These are phyloP conservation scores for Busseola fusca DNA, from an alignment of 2,888 invertebrate species.

Conservation along the genomic window DNA sequence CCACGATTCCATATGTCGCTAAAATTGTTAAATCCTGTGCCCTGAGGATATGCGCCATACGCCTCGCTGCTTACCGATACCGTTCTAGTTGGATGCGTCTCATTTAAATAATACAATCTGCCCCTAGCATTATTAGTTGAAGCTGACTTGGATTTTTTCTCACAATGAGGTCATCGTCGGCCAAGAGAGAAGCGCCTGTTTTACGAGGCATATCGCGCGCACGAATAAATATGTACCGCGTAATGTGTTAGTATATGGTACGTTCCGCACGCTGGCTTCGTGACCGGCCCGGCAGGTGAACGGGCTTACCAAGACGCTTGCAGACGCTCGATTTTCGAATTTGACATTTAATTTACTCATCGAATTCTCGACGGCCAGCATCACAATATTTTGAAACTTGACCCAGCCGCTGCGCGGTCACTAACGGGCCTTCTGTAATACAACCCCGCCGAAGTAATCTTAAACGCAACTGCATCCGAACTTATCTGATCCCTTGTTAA, in stretches of 20 bases:
- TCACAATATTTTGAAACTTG: conserved; percentile 84
- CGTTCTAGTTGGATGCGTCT: conserved; percentile 70
- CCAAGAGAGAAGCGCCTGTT: conserved; percentile 73
- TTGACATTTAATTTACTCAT: conserved; percentile 73
- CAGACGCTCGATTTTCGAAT: conserved; percentile 71
- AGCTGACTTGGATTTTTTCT: conserved; percentile 74
- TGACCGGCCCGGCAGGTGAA: conserved; percentile 77
- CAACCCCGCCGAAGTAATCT: conserved; percentile 70
- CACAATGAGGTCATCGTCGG: conserved; percentile 80
- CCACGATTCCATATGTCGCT: conserved; percentile 72
- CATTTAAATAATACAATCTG: conserved; percentile 69
- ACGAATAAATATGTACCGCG: conserved; percentile 71
- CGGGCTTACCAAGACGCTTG: conserved; percentile 62
- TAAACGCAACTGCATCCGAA: conserved; percentile 77
- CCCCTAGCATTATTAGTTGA: conserved; percentile 65
- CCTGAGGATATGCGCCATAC: conserved; percentile 67
- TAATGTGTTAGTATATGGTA: conserved; percentile 72
- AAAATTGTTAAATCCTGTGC: conserved; percentile 60
- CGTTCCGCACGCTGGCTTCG: conserved; percentile 75
- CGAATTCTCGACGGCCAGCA: conserved; percentile 68
- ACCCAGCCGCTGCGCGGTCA: conserved; percentile 68
- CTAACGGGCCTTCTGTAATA: conserved; percentile 75
- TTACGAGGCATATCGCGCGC: conserved; percentile 77
- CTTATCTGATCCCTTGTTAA: conserved; percentile 81
- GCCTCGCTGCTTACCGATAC: conserved; percentile 65